Base-by-base conservation (phyloP, 2,113 vertebrate species). In the Cinclus mexicanus region DNA sequence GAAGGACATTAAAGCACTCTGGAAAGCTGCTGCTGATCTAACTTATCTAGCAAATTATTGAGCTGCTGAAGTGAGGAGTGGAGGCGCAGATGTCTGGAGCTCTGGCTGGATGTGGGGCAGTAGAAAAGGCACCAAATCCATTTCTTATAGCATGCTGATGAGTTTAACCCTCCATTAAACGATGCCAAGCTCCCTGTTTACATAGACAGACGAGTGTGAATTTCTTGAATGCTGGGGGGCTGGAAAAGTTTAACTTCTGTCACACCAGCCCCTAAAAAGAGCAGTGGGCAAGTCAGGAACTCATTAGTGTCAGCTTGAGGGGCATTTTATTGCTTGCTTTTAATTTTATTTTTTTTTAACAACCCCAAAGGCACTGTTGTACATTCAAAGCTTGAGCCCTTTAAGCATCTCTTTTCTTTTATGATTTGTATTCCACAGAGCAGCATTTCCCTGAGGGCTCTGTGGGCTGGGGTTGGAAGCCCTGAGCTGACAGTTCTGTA, bases 1-100 rank as follows among this genome's bases (percentile, higher is more conserved):
- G 49, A 28, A 50, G 53, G 24, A 37, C 23, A 21, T 46, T 25
- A 33, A 39, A 84, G 25, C 56, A 23, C 7, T 5, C 59, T 77
- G 84, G 72, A 61, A 83, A 87, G 55, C 84, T 53, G 59, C 63
- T 60, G 55, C 72, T 89, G 19, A 87, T 93, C 94, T 28, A 82
- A 64, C 57, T 59, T 14, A 64, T 5, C 63, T 5, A 44, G 77
- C 42, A 49, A 57, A 78, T 85, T 47, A 50, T 1, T 41, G 35
- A 90, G 20, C 78, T 88, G 85, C 74, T 6, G 5, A 15, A 29
- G 60, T 7, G 42, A 22, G 24, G 25, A 53, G 46, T 0, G 2
- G 33, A 53, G 85, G 52, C 20, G 1, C 78, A 81, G 95, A 35
- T 80, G 83, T 57, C 67, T 86, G 69, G 39, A 63, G 57, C 76